Conservation (phyloP, 1,140 invertebrate species). For the Drosophila bipectinata region DNA sequence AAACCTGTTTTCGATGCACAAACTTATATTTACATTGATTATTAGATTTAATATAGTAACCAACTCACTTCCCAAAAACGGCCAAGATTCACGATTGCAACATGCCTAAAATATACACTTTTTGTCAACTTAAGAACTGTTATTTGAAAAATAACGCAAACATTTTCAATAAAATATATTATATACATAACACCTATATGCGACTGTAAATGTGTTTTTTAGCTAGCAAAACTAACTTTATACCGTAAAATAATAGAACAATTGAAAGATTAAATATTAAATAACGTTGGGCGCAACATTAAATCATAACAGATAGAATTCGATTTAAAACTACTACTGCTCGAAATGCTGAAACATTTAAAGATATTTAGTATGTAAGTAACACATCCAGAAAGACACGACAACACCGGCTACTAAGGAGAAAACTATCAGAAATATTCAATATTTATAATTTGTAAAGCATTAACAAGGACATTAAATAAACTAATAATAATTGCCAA, state of each 20-base stretch:
- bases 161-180: slow-evolving; percentile 62
- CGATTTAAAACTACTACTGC: slow-evolving; percentile 62
- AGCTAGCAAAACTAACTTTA: slow-evolving; percentile 76
- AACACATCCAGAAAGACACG: slow-evolving; percentile 33
- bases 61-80: slow-evolving; percentile 41
- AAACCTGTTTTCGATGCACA: slow-evolving; percentile 10
- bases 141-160: slow-evolving; percentile 71
- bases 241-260: slow-evolving; percentile 74
- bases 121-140: slow-evolving; percentile 51
- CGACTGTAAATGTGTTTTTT: slow-evolving; percentile 77
- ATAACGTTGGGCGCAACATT: slow-evolving; percentile 44
- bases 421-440: slow-evolving; percentile 66
- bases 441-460: slow-evolving; percentile 62
- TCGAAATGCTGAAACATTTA: slow-evolving; percentile 73
- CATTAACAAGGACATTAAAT: slow-evolving; percentile 62
- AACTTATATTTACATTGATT: slow-evolving; percentile 11
- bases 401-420: slow-evolving; percentile 47
- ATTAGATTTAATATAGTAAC: slow-evolving; percentile 6
- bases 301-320: slow-evolving; percentile 45
- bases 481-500: slow-evolving; percentile 55
- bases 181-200: slow-evolving; percentile 33
- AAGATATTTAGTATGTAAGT: slow-evolving; percentile 54
- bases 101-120: slow-evolving; percentile 35
- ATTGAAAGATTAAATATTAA: slow-evolving; percentile 30
- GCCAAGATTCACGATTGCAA: slow-evolving; percentile 51